Base-by-base conservation (phyloP, 1,140 invertebrate species). In the Aradophagus sp. region DNA sequence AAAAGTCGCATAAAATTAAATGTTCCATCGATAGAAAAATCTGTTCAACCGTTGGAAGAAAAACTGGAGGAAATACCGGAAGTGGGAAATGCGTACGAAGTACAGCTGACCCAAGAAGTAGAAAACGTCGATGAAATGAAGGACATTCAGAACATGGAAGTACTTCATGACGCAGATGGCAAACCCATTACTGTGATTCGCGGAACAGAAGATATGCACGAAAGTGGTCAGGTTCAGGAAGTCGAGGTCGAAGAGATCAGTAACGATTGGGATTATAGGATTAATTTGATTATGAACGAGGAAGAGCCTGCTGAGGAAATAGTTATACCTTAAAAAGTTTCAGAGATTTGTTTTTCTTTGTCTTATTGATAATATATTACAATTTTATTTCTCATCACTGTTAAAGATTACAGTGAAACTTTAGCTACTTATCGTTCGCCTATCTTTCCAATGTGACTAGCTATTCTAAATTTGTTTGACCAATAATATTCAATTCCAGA, bases 201-300 rank as follows among this genome's bases (percentile, higher is more conserved):
- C n/a, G 6, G 13, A 1, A 26, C 15, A 0, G 63, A 67, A 11
- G 1, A 58, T 1, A n/a, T 41, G 8, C 35, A 56, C 7, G 41
- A 55, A 34, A 14, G 8, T 34, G 45, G n/a, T 8, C 14, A 59
- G 31, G 11, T 48, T 1, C 45, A 59, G 20, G 48, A 47, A 16
- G 34, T 52, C 2, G 58, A 70, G 10, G 31, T 70, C 1, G 36
- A 70, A 11, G 44, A 62, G 20, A 62, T 56, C 1, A 36, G 38
- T 4, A 39, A 62, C 15, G 52, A 70, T 4, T 34, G 62, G 38
- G 67, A 63, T 1, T 70, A 70, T 29, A 44, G 63, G 23, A 63
- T 70, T 17, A 63, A 70, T 10, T 63, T 70, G 7, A 70, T 70
- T 12, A 70, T 70, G 58, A 63, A 63, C 11, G 31, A 55, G 26